phyloP scores from a whole-genome alignment of 2,797 vertebrate genomes.

The Decapterus maruadsi region DNA sequence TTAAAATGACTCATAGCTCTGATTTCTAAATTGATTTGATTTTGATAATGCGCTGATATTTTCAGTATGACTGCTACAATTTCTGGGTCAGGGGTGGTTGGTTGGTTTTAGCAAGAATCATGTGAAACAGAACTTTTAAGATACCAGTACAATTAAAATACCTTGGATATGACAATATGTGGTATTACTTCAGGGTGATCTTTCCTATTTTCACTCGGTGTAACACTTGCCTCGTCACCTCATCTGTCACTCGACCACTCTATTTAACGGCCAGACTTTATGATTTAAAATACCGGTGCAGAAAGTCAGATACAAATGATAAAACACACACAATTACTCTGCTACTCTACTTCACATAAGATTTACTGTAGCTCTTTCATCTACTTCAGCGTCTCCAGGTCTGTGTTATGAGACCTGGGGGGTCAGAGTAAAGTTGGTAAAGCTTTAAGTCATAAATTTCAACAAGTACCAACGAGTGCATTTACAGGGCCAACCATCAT shows the following conservation, averaged over 20 bases:
- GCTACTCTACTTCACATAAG: background rate
- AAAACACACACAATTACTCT: background rate
- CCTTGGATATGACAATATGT: background rate
- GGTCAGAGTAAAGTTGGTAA: conserved; percentile 8
- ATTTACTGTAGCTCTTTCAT: background rate
- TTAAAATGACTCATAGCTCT: background rate
- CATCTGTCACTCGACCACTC: background rate
- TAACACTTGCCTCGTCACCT: background rate
- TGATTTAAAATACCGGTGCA: too few species aligned
- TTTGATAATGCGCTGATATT: background rate
- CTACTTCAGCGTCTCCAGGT: background rate
- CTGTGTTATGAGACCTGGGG: background rate
- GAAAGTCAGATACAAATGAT: background rate
- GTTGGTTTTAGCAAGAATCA: background rate
- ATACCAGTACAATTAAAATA: background rate
- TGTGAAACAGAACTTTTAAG: background rate
- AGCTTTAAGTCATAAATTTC: conserved; percentile 2
- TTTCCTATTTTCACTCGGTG: background rate
- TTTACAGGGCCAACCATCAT: background rate
- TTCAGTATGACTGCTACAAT: background rate
- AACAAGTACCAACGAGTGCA: conserved; percentile 45
- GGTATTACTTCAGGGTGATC: background rate
- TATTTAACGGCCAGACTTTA: background rate
- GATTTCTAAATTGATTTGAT: background rate
- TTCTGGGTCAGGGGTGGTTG: background rate